Conservation (phyloP, 2,113 vertebrate species). For the Picathartes gymnocephalus region DNA sequence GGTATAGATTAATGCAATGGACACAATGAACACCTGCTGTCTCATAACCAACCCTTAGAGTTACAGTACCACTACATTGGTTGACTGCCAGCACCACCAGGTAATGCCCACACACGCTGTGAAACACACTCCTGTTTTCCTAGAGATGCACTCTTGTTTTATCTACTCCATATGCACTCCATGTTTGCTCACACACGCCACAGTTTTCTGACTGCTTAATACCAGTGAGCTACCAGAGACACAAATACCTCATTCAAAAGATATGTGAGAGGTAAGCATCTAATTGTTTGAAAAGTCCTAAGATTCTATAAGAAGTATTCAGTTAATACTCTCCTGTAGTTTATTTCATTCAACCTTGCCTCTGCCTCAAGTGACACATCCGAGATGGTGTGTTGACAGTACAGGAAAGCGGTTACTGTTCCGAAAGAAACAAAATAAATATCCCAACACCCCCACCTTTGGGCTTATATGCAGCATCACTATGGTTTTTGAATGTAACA, state of each 20-base stretch:
- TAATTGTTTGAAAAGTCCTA: neutral
- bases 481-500: neutral
- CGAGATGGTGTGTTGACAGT: neutral
- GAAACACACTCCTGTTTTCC: neutral
- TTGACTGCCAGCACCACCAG: neutral
- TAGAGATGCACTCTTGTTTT: neutral
- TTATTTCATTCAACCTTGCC: neutral
- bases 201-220: neutral
- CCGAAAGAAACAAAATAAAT: slow-evolving; percentile 1
- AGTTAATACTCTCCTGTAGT: neutral
- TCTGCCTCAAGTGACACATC: neutral
- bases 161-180: neutral
- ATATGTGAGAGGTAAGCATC: neutral
- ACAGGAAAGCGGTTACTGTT: neutral
- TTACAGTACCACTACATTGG: neutral
- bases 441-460: neutral
- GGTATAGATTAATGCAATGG: neutral
- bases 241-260: neutral
- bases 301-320: neutral
- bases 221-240: neutral
- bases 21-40: neutral
- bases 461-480: neutral
- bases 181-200: neutral
- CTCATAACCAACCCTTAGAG: neutral
- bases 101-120: neutral